A percentile compares a stretch with the other conserved stretches of the same genome.
These are phyloP conservation scores for Nycticryphes semicollaris DNA, from an alignment of 2,113 vertebrate genomes.

Conservation along the genomic window DNA sequence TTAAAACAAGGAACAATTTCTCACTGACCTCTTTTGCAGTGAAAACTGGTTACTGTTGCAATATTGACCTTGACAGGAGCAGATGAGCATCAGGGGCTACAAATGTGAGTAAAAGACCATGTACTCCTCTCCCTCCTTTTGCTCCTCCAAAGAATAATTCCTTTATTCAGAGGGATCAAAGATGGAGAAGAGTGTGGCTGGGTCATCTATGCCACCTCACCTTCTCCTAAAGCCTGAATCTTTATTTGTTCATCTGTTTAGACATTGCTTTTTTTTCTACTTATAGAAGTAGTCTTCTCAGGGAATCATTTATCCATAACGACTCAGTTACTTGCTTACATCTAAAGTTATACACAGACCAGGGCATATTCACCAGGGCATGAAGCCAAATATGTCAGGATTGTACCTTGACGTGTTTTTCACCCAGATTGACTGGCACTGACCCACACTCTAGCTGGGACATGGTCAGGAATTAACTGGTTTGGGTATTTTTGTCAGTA, in stretches of 20 bases:
- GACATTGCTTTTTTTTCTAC: neutral
- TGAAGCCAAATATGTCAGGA: neutral
- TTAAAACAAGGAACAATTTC: neutral
- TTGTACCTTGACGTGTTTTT: neutral
- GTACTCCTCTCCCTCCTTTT: neutral
- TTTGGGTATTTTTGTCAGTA: neutral
- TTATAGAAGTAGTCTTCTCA: neutral
- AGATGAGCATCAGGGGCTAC: neutral
- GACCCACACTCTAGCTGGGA: neutral
- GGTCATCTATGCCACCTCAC: neutral
- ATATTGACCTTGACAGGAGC: neutral
- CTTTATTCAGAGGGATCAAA: neutral
- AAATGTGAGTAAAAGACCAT: neutral
- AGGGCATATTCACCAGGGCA: accelerated
- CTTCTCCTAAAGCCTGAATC: neutral
- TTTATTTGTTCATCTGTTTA: neutral
- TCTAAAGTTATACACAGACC: neutral
- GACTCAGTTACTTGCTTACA: neutral
- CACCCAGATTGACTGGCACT: neutral
- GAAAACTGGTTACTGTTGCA: neutral
- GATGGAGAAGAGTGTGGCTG: neutral
- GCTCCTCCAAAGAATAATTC: neutral
- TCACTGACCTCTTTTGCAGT: neutral
- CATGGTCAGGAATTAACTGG: neutral
- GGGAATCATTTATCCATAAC: neutral